Conservation (phyloP, 35 echinoderm and acorn worm genomes). For the Lytechinus variegatus region DNA sequence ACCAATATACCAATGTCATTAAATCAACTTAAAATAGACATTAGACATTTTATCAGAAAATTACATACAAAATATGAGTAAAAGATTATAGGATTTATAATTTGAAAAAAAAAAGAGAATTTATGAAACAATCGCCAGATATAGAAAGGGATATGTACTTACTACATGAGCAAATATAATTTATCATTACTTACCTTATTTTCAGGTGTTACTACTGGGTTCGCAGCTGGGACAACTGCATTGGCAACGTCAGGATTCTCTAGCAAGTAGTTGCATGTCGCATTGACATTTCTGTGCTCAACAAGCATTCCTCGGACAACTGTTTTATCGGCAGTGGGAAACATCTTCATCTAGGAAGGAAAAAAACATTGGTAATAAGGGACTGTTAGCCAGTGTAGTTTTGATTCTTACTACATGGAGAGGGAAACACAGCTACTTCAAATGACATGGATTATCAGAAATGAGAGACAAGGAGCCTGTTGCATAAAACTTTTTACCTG, state of each 20-base stretch:
- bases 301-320: not conserved
- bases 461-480: too few species aligned
- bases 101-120: too few species aligned
- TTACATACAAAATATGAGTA: too few species aligned
- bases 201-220: not conserved
- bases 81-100: too few species aligned
- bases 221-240: not conserved
- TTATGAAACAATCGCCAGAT: too few species aligned
- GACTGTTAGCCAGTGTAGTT: not conserved
- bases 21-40: too few species aligned
- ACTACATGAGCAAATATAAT: too few species aligned
- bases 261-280: constrained; percentile 46
- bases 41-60: too few species aligned
- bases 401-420: not conserved
- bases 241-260: constrained; percentile 24
- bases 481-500: too few species aligned
- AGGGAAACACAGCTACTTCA: not conserved
- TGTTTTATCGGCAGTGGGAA: constrained; percentile 15
- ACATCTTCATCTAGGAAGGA: constrained; percentile 47
- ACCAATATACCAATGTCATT: too few species aligned
- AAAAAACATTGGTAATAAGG: not conserved
- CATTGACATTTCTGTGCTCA: constrained; percentile 22
- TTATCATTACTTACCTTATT: not conserved
- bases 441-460: too few species aligned
- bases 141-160: too few species aligned